A percentile compares a stretch with the other conserved stretches of the same genome.
Evolutionary conservation across 2,797 vertebrate genomes (phyloP).

Genomic region (Tympanoctomys barrerae): DNA sequence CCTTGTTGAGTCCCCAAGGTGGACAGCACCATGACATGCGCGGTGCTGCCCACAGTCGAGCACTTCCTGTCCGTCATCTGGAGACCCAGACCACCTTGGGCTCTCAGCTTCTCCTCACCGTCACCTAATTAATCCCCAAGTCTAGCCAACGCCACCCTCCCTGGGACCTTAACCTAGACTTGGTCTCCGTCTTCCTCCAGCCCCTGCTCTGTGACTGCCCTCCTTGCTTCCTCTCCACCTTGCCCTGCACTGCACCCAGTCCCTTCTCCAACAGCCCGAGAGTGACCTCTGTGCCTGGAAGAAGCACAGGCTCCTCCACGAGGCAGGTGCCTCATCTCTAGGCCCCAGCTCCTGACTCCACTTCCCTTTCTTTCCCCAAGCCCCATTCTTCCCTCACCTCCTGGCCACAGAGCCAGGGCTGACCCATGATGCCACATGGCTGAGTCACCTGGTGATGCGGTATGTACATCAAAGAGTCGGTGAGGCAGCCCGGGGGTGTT

Average conservation of each 20-base stretch:
- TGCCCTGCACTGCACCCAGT: background rate
- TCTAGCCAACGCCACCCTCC: background rate
- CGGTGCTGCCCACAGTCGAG: background rate
- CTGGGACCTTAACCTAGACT: no score
- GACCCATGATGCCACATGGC: background rate
- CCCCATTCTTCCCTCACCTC: background rate
- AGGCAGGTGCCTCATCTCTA: background rate
- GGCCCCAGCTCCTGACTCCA: background rate
- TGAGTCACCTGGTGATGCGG: conserved; percentile 51
- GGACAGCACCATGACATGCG: fast-evolving
- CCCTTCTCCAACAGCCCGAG: background rate
- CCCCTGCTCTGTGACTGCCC: background rate
- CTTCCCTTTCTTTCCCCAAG: background rate
- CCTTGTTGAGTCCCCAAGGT: background rate
- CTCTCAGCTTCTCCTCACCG: background rate
- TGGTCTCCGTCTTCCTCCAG: background rate
- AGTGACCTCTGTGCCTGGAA: background rate
- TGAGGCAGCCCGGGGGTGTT: conserved; percentile 4
- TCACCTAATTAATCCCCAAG: background rate
- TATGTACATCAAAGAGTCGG: background rate
- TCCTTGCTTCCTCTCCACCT: background rate
- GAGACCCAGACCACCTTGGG: background rate
- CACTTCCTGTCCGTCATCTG: background rate
- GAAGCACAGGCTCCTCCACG: background rate
- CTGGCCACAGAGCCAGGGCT: background rate